Evolutionary conservation across 2,888 invertebrate genomes (phyloP).

Genomic region (Phymatocera aterrima): DNA sequence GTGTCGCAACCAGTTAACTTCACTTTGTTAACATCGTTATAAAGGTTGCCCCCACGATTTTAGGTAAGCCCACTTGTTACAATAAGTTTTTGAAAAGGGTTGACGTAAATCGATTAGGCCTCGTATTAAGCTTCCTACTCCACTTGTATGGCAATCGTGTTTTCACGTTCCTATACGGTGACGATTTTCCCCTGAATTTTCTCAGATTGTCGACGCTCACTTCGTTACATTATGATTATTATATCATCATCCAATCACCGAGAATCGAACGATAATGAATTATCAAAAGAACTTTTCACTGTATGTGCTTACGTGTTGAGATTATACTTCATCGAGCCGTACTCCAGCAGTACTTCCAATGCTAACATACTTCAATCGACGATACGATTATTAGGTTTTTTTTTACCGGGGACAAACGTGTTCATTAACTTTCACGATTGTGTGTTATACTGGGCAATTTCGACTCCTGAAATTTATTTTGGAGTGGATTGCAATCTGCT

Average conservation of each 20-base stretch:
- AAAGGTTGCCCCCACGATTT: neutral
- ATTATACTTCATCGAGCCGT: neutral
- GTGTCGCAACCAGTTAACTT: neutral
- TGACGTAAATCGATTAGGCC: slow-evolving; percentile 8
- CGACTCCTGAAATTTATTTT: neutral
- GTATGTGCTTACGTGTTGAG: neutral
- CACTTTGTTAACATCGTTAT: neutral
- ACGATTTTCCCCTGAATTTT: neutral
- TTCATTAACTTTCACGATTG: neutral
- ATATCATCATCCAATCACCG: neutral
- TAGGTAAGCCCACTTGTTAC: slow-evolving; percentile 1
- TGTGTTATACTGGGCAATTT: neutral
- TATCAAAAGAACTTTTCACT: neutral
- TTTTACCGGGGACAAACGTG: neutral
- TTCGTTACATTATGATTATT: neutral
- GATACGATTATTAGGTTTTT: neutral
- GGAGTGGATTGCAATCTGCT: neutral
- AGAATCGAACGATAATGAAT: neutral
- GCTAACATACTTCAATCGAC: neutral
- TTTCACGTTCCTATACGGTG: neutral
- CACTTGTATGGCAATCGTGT: neutral
- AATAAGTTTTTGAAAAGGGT: slow-evolving; percentile 8
- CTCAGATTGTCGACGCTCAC: neutral
- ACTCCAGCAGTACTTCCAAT: neutral
- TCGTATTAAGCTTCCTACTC: too few relatives aligned